phyloP scores from a whole-genome alignment of 2,113 vertebrate species.

The Vanacampus margaritifer region DNA sequence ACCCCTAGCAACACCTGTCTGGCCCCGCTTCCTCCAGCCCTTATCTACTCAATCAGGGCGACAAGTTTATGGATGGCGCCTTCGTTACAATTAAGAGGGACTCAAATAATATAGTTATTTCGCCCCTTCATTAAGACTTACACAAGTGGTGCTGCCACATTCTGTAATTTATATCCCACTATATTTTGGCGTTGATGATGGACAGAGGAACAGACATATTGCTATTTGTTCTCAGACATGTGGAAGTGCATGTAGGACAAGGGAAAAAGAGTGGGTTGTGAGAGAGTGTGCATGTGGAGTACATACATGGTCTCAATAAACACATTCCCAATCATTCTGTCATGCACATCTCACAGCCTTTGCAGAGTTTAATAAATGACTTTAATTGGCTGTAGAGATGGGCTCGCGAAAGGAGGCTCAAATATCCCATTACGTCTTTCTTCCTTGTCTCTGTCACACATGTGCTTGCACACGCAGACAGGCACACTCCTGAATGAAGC shows the following conservation, averaged over 20 bases:
- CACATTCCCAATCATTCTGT: constrained; percentile 53
- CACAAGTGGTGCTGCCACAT: constrained; percentile 66
- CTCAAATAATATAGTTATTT: constrained; percentile 86
- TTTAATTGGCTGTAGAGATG: constrained; percentile 67
- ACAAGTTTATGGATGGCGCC: constrained; percentile 82
- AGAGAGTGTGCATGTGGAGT: constrained; percentile 12
- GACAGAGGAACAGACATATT: constrained; percentile 63
- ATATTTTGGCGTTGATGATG: constrained; percentile 52
- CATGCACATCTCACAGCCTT: constrained; percentile 56
- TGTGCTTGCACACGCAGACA: constrained; percentile 21
- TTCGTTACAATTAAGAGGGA: constrained; percentile 86
- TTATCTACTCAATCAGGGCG: constrained; percentile 83
- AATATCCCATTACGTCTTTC: constrained; percentile 57
- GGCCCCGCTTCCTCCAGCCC: constrained; percentile 59
- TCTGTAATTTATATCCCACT: constrained; percentile 69
- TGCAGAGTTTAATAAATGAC: constrained; percentile 66
- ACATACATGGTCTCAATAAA: constrained; percentile 39
- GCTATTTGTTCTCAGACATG: constrained; percentile 57
- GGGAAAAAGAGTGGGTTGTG: background rate
- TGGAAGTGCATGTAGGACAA: constrained; percentile 20
- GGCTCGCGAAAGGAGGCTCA: constrained; percentile 47
- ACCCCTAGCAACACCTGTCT: background rate
- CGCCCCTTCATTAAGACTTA: constrained; percentile 71
- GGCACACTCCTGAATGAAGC: constrained; percentile 72
- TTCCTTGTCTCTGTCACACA: constrained; percentile 54